phyloP scores from a whole-genome alignment of 2,888 invertebrate species.

The Leuctra nigra region DNA sequence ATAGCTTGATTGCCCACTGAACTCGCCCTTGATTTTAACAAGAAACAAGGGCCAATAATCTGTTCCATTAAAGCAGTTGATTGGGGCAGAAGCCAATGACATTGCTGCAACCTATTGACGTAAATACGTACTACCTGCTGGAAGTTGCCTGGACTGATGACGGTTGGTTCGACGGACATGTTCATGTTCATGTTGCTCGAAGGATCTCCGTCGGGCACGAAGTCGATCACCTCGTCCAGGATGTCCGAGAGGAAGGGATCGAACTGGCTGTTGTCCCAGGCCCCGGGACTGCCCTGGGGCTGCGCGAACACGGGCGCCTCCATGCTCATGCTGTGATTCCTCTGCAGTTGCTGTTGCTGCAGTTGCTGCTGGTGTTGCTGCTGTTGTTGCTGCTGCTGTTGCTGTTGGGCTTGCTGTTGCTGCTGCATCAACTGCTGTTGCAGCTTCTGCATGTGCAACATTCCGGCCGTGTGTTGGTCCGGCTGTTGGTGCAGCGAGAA shows the following conservation, averaged over 20 bases:
- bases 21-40: too few relatives aligned
- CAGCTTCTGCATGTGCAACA: slow-evolving; percentile 26
- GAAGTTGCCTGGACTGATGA: not conserved
- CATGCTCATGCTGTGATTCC: slow-evolving; percentile 21
- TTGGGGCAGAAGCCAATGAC: too few relatives aligned
- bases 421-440: slow-evolving; percentile 22
- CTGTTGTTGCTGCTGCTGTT: slow-evolving; percentile 29
- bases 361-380: slow-evolving; percentile 30
- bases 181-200: not conserved
- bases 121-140: too few relatives aligned
- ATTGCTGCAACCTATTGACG: too few relatives aligned
- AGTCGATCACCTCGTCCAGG: slow-evolving; percentile 78
- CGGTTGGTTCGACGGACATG: too few relatives aligned
- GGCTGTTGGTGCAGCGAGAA: slow-evolving; percentile 19
- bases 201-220: slow-evolving; percentile 58
- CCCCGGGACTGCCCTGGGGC: slow-evolving; percentile 30
- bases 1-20: too few relatives aligned
- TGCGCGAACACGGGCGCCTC: slow-evolving; percentile 2
- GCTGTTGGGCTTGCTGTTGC: slow-evolving; percentile 30
- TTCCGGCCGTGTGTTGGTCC: slow-evolving; percentile 22
- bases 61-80: too few relatives aligned
- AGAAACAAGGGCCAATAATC: too few relatives aligned
- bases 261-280: slow-evolving; percentile 45
- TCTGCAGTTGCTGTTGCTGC: slow-evolving; percentile 28
- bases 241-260: slow-evolving; percentile 76